These are phyloP conservation scores for Anticlea derivata DNA, from an alignment of 2,888 invertebrate genomes.

Conservation along the genomic window DNA sequence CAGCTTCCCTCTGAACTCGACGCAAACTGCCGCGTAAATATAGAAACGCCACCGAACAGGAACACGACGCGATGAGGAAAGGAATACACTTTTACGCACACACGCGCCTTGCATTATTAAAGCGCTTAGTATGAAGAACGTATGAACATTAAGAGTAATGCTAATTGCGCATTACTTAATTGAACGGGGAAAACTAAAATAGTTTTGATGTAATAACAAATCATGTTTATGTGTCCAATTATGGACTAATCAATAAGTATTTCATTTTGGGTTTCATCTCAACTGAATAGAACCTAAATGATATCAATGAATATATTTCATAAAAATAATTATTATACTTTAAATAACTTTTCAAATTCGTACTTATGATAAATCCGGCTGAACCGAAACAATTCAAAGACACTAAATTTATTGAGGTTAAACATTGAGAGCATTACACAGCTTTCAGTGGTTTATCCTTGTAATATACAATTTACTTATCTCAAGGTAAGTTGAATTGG, in stretches of 20 bases:
- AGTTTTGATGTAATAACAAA: background rate
- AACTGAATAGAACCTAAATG: too few relatives aligned
- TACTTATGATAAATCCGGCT: constrained; percentile 7
- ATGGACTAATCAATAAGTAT: background rate
- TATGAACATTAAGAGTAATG: constrained; percentile 23
- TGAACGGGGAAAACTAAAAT: constrained; percentile 12
- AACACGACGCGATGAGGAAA: constrained; percentile 68
- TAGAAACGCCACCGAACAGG: constrained; percentile 75
- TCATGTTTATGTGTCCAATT: background rate
- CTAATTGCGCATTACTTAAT: constrained; percentile 17
- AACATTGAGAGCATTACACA: constrained; percentile 40
- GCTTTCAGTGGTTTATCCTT: constrained; percentile 56
- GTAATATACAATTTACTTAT: constrained; percentile 46
- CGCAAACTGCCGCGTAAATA: constrained; percentile 77
- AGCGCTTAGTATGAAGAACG: constrained; percentile 23
- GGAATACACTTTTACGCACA: constrained; percentile 53
- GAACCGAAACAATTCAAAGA: constrained; percentile 16
- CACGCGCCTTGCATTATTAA: constrained; percentile 28
- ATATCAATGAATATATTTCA: too few relatives aligned
- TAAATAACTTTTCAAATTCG: background rate
- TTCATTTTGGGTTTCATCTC: too few relatives aligned
- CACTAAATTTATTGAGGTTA: constrained; percentile 48
- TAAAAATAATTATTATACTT: too few relatives aligned
- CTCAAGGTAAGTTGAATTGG: constrained; percentile 47
- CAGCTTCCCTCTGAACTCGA: constrained; percentile 69